These are phyloP conservation scores for Limnodromus scolopaceus DNA, from an alignment of 2,797 vertebrate genomes.

Conservation along the genomic window DNA sequence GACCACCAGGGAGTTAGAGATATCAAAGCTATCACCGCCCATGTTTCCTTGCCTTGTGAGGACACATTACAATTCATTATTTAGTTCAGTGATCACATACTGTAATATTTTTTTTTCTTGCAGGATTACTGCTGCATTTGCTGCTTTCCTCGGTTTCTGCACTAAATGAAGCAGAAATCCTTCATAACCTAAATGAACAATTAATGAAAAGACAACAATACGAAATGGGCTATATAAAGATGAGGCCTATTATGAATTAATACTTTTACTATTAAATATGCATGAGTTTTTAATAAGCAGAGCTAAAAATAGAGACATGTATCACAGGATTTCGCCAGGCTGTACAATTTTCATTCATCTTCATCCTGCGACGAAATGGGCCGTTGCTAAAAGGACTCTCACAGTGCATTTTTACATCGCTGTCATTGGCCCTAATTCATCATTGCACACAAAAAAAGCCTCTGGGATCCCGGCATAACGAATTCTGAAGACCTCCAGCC, in stretches of 20 bases:
- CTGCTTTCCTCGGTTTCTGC: background rate
- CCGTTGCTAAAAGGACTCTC: background rate
- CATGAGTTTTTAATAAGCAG: conserved; percentile 37
- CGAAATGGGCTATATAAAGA: background rate
- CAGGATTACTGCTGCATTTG: background rate
- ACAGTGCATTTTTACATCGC: background rate
- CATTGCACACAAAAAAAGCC: background rate
- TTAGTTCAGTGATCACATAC: background rate
- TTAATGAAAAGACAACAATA: conserved; percentile 27
- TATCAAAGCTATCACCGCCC: background rate
- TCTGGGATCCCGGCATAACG: background rate
- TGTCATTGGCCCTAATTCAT: background rate
- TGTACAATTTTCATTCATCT: conserved; percentile 37
- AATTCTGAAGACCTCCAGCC: background rate
- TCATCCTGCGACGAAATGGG: background rate
- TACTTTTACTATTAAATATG: conserved; percentile 46
- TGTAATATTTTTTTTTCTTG: background rate
- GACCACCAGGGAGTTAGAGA: background rate
- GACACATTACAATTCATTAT: background rate
- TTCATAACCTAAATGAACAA: conserved; percentile 23
- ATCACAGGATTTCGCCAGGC: conserved; percentile 16
- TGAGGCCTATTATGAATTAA: conserved; percentile 32
- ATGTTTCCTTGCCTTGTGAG: background rate
- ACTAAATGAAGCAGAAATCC: conserved; percentile 34
- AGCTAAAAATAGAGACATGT: conserved; percentile 21